Evolutionary conservation across 2,797 vertebrate genomes (phyloP), one percentile per base, ranked within the genome.

Genomic region (Falco concolor): DNA sequence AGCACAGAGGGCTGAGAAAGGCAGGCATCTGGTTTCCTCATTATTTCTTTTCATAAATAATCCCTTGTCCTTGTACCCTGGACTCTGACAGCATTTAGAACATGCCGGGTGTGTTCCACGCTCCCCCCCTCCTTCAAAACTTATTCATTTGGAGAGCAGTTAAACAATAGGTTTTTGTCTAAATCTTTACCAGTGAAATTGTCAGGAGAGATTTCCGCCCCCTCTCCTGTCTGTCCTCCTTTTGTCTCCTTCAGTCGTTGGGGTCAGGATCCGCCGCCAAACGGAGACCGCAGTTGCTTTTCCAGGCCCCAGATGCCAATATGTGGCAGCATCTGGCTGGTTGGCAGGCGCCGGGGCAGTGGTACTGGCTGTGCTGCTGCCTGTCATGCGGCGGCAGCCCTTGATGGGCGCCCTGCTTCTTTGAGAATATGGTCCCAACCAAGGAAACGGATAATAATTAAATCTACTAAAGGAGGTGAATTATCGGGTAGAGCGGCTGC

Each of bases 241-340:
- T 98, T 98, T 98, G 98, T 98, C 97, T 98, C 96, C 97, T 97
- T 97, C 96, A 40, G 89, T 95, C 60, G 72, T 50, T 49, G 34
- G 97, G 98, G 98, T 98, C 97, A 97, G 97, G 97, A 97, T 97
- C 96, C 19, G 86, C 95, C 84, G 97, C 98, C 98, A 98, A 98
- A 97, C 85, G 85, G 96, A 97, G 97, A 95, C 83, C 53, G 47
- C 84, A 95, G 97, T 97, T 97, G 97, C 97, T 96, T 94, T 97
- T 98, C 97, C 98, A 98, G 97, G 97, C 94, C 98, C 98, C 98
- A 98, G 98, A 98, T 98, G 98, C 98, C 98, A 98, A 96, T 96
- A 94, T 97, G 97, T 98, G 98, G 98, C 98, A 97, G 98, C 98
- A 98, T 98, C 98, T 98, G 98, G 98, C 96, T 95, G 96, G 85